A percentile compares a stretch with the other conserved stretches of the same genome.
phyloP scores from a whole-genome alignment of 2,113 vertebrate genomes.

The Spea bombifrons region DNA sequence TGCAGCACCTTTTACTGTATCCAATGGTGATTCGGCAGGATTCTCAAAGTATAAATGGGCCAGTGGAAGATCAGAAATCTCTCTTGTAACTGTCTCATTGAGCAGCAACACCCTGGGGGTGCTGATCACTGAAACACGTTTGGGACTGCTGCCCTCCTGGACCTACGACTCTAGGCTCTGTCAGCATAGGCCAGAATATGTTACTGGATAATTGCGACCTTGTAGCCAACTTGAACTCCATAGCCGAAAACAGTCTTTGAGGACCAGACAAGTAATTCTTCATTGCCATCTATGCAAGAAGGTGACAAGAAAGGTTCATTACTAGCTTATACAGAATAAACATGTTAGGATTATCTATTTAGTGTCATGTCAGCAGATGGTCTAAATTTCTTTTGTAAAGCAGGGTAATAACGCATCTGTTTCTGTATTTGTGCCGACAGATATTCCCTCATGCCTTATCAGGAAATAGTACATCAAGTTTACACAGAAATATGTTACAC shows the following conservation, averaged over 20 bases:
- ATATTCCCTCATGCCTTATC: constrained; percentile 23
- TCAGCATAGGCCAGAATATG: too few relatives aligned
- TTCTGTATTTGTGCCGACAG: constrained; percentile 28
- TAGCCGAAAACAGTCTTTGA: background rate
- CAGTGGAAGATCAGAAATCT: too few relatives aligned
- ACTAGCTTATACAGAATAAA: background rate
- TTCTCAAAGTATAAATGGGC: too few relatives aligned
- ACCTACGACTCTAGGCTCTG: too few relatives aligned
- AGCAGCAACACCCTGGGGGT: too few relatives aligned
- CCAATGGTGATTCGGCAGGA: too few relatives aligned
- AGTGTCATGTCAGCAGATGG: constrained; percentile 8
- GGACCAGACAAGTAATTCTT: background rate
- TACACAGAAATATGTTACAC: background rate
- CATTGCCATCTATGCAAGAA: background rate
- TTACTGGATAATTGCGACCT: too few relatives aligned
- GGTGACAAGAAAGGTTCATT: background rate
- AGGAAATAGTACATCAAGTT: constrained; percentile 9
- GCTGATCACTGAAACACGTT: too few relatives aligned
- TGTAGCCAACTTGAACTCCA: too few relatives aligned
- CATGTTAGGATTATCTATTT: constrained; percentile 8
- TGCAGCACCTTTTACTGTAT: too few relatives aligned
- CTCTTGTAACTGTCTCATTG: too few relatives aligned
- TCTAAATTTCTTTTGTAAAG: constrained; percentile 7
- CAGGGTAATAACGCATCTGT: constrained; percentile 23
- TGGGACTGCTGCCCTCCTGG: too few relatives aligned